Base-by-base conservation (phyloP, 2,797 vertebrate genomes). In the Platyrinchus mystaceus region DNA sequence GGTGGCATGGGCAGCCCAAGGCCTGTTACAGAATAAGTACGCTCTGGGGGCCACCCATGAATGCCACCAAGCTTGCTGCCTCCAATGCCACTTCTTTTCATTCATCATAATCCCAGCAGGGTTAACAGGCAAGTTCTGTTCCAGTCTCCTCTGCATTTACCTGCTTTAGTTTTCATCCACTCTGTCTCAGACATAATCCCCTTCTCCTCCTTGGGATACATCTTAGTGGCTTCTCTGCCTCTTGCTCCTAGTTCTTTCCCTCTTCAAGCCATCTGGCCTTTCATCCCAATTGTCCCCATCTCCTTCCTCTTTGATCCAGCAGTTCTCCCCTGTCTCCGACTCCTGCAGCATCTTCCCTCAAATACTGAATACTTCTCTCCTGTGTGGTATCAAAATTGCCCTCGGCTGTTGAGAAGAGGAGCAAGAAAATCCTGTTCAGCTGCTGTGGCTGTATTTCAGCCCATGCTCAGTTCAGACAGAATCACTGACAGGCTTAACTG, bases 371-470 rank as follows among this genome's bases (percentile, higher is more conserved):
- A 55, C 39, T 79, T 71, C 26, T 3, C 46, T 69, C 90, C 36
- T 16, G 6, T 59, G 62, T 28, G 43, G 20, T 71, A 88, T 62
- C 69, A 75, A 43, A 90, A 88, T 69, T 43, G n/a, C 43, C n/a
- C 14, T 23, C 0, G 3, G 71, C 60, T 80, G 32, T 80, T 89
- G 30, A 60, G 77, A 60, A 82, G n/a, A 53, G 36, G 26, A 90
- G 59, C 92, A 76, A 84, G 88, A 93, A 93, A 92, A 90, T 90
- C 66, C 59, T 59, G 70, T 80, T 91, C 49, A 73, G 50, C 77
- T 73, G 47, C 70, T 84, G 30, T 76, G 66, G 56, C 63, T 91
- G 3, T 15, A 12, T 90, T 75, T 58, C 0, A 1, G 84, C 70
- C 69, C 58, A 16, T 39, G 22, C 88, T 82, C 68, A 69, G 24